These are phyloP conservation scores for Nannoperca obscura DNA, from an alignment of 2,797 vertebrate genomes.

Conservation along the genomic window DNA sequence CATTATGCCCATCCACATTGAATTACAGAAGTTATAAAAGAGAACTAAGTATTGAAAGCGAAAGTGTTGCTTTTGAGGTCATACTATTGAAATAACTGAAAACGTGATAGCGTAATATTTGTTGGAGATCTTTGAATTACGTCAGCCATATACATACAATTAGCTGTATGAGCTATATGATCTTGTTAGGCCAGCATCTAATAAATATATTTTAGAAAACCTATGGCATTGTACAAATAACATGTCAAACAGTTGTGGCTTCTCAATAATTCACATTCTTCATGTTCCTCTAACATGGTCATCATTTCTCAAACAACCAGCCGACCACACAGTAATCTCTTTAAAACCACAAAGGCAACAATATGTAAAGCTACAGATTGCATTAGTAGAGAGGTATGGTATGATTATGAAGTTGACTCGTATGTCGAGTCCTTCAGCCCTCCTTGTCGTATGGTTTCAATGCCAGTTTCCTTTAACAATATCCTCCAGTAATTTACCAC, in stretches of 20 bases:
- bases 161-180: slow-evolving; percentile 39
- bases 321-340: slow-evolving; percentile 54
- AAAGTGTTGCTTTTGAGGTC: slow-evolving; percentile 12
- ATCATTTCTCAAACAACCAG: slow-evolving; percentile 44
- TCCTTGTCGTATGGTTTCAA: slow-evolving; percentile 40
- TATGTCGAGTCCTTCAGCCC: slow-evolving; percentile 55
- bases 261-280: slow-evolving; percentile 54
- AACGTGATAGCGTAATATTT: slow-evolving; percentile 21
- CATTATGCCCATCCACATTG: too few relatives aligned
- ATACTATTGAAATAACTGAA: slow-evolving; percentile 11
- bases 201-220: slow-evolving; percentile 46
- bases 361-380: slow-evolving; percentile 78
- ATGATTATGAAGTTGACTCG: slow-evolving; percentile 61
- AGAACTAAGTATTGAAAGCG: slow-evolving; percentile 7
- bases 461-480: slow-evolving; percentile 28
- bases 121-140: slow-evolving; percentile 39
- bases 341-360: slow-evolving; percentile 75
- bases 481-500: slow-evolving; percentile 32
- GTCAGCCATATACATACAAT: slow-evolving; percentile 38
- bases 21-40: slow-evolving; percentile 2
- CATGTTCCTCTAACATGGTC: slow-evolving; percentile 26
- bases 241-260: slow-evolving; percentile 48
- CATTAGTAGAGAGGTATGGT: slow-evolving; percentile 71
- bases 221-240: slow-evolving; percentile 45
- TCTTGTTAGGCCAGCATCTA: slow-evolving; percentile 22